phyloP scores from a whole-genome alignment of 2,797 vertebrate genomes.

The Pangasius mekongensis region DNA sequence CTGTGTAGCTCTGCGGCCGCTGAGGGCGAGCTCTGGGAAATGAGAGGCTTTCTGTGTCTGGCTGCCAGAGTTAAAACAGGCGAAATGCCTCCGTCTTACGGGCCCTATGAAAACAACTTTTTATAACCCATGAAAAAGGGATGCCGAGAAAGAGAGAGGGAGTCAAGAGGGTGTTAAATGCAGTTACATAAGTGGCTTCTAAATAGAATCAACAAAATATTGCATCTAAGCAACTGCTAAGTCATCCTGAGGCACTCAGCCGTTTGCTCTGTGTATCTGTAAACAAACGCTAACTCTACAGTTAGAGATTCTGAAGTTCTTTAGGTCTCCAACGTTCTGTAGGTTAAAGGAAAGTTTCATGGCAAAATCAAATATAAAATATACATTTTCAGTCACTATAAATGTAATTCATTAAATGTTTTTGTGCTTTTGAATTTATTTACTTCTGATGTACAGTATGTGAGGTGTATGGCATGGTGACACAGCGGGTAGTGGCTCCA shows the following conservation, averaged over 20 bases:
- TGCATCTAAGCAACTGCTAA: constrained; percentile 43
- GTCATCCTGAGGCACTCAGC: constrained; percentile 32
- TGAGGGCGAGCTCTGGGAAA: constrained; percentile 53
- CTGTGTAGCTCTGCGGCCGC: constrained; percentile 55
- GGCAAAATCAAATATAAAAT: not conserved
- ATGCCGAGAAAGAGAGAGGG: constrained; percentile 36
- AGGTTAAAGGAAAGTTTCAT: not conserved
- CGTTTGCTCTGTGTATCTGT: not conserved
- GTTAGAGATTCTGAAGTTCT: not conserved
- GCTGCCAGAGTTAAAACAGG: constrained; percentile 60
- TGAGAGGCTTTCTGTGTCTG: constrained; percentile 62
- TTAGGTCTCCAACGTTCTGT: not conserved
- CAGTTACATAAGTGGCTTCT: constrained; percentile 49
- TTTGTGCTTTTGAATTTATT: not conserved
- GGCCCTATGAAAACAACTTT: constrained; percentile 61
- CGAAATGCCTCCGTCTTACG: constrained; percentile 48
- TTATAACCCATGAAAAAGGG: constrained; percentile 50
- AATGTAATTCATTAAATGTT: not conserved
- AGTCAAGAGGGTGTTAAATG: constrained; percentile 29
- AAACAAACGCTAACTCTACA: not conserved
- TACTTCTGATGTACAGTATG: not conserved
- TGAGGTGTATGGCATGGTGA: not conserved
- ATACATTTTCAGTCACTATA: not conserved
- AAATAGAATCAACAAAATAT: constrained; percentile 52
- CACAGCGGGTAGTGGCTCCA: not conserved